Evolutionary conservation across 92 coral and sea anemone genomes (phyloP).

Genomic region (Pocillopora grandis): DNA sequence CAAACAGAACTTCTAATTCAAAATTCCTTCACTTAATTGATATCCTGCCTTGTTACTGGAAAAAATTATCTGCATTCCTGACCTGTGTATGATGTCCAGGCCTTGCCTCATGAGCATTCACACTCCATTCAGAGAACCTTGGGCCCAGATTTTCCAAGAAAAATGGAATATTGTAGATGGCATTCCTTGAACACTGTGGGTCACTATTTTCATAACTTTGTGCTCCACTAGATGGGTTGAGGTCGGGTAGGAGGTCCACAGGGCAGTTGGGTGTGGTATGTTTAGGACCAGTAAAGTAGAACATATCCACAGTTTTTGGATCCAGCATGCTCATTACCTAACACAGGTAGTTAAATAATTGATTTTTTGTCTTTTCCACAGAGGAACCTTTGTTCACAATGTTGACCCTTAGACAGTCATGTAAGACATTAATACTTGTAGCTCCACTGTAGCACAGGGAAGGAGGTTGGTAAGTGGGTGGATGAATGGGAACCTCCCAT

Average conservation of each 20-base stretch:
- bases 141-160: slow-evolving; percentile 88
- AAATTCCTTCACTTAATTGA: neutral
- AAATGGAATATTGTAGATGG: slow-evolving; percentile 78
- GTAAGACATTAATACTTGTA: no score
- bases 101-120: slow-evolving; percentile 85
- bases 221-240: slow-evolving; percentile 86
- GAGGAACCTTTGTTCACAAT: no score
- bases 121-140: slow-evolving; percentile 81
- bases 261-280: slow-evolving; percentile 96
- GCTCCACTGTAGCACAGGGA: no score
- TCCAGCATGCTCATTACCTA: slow-evolving; percentile 87
- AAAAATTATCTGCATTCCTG: neutral
- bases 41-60: neutral
- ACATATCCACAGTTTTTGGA: slow-evolving; percentile 84
- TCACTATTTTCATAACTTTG: slow-evolving; percentile 77
- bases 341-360: neutral
- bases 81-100: slow-evolving; percentile 96
- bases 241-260: slow-evolving; percentile 71
- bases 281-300: slow-evolving; percentile 82
- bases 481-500: no score
- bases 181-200: slow-evolving; percentile 55
- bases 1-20: no score
- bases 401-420: no score
- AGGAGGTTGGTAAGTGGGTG: no score
- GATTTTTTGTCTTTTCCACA: neutral